Conservation (phyloP, 2,888 invertebrate genomes). For the Coenonympha glycerion region DNA sequence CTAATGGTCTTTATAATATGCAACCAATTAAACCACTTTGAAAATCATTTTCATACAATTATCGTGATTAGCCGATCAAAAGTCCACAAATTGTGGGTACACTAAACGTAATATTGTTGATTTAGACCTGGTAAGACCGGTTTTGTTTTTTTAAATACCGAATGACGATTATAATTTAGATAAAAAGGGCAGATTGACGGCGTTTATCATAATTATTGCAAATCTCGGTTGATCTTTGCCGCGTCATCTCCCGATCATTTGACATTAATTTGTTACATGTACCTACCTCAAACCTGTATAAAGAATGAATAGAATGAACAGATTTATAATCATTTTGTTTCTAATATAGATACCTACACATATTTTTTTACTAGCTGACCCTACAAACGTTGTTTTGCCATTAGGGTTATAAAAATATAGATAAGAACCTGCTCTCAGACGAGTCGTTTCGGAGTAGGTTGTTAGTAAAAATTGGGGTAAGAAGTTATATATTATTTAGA, state of each 20-base stretch:
- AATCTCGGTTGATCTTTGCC: conserved; percentile 20
- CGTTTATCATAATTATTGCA: conserved; percentile 19
- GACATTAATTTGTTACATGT: conserved; percentile 5
- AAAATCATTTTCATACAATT: no score
- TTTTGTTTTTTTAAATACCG: background rate
- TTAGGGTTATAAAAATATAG: no score
- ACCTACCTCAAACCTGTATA: no score
- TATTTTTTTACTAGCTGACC: no score
- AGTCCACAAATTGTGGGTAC: background rate
- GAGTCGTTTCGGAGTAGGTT: no score
- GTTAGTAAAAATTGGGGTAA: no score
- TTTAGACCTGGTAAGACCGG: background rate
- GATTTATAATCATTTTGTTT: background rate
- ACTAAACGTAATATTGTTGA: background rate
- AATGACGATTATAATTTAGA: conserved; percentile 7
- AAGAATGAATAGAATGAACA: background rate
- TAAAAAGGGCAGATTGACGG: conserved; percentile 13
- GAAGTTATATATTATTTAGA: no score
- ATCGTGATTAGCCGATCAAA: background rate
- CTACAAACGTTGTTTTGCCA: no score
- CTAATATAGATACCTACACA: no score
- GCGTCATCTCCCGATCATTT: conserved; percentile 13
- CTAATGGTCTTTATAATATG: no score
- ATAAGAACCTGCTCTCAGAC: no score
- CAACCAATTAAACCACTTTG: no score